phyloP scores from a whole-genome alignment of 2,113 vertebrate species.

The Anarrhichthys ocellatus region DNA sequence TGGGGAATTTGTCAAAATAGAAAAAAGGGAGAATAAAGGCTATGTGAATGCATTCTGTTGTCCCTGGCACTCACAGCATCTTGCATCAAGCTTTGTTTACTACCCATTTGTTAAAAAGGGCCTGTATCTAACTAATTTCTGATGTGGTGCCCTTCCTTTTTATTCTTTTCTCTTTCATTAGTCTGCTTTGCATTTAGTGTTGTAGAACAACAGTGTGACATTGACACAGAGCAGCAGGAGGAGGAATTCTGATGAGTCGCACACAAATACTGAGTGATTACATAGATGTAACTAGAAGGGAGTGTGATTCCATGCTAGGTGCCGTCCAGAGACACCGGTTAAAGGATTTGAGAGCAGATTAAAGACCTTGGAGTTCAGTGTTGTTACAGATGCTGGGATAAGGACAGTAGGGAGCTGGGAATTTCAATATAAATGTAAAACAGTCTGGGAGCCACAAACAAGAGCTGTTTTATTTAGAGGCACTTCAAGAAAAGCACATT shows the following conservation, averaged over 20 bases:
- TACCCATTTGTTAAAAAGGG: constrained; percentile 14
- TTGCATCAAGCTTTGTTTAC: neutral
- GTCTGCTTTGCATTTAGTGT: constrained; percentile 9
- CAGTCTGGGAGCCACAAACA: constrained; percentile 57
- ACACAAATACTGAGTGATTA: constrained; percentile 40
- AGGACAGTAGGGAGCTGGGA: constrained; percentile 45
- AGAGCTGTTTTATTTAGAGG: constrained; percentile 48
- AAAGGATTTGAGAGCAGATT: constrained; percentile 59
- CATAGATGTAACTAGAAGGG: constrained; percentile 4
- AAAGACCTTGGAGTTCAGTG: constrained; percentile 51
- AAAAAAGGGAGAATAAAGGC: neutral
- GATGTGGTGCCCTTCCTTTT: neutral
- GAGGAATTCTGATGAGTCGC: constrained; percentile 33
- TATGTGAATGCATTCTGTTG: neutral
- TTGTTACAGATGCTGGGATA: constrained; percentile 26
- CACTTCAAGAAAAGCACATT: constrained; percentile 25
- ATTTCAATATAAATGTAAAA: constrained; percentile 82
- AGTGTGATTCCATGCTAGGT: constrained; percentile 30
- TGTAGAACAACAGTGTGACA: constrained; percentile 46
- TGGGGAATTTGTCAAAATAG: too few relatives aligned
- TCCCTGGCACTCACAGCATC: neutral
- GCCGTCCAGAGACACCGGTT: constrained; percentile 33
- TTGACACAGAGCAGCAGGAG: constrained; percentile 44
- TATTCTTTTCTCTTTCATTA: neutral
- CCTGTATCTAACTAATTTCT: neutral